Conservation (phyloP, 92 coral and sea anemone species). For the Phenganax marumi region DNA sequence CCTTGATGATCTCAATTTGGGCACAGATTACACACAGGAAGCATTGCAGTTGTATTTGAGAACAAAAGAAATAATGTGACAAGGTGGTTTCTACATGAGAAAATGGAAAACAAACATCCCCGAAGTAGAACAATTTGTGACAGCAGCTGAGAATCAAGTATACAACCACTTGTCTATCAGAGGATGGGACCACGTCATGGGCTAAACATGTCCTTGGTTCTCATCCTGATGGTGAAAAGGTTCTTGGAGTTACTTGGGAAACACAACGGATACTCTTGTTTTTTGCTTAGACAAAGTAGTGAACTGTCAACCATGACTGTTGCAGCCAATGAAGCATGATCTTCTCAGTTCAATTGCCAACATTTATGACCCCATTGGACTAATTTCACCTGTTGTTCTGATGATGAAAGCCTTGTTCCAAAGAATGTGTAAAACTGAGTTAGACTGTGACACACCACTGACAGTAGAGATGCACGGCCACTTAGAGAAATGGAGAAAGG, state of each 20-base stretch:
- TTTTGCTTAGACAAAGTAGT: no score
- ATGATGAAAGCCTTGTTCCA: slow-evolving; percentile 26
- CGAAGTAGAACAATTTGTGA: not conserved
- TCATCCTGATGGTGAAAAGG: not conserved
- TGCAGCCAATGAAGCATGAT: not conserved
- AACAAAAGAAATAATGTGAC: not conserved
- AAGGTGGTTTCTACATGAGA: slow-evolving; percentile 19
- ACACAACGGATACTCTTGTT: no score
- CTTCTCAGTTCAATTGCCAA: slow-evolving; percentile 16
- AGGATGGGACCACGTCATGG: no score
- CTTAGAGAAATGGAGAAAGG: not conserved
- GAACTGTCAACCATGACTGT: no score
- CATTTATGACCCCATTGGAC: slow-evolving; percentile 23
- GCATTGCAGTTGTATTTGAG: not conserved
- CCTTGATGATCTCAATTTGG: slow-evolving; percentile 5
- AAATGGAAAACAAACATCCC: not conserved
- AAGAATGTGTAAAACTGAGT: slow-evolving; percentile 4
- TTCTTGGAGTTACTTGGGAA: no score
- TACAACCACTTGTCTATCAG: no score
- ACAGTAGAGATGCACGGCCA: not conserved
- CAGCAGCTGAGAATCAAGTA: not conserved
- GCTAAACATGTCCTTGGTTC: no score
- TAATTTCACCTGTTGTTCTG: slow-evolving; percentile 4
- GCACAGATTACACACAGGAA: not conserved
- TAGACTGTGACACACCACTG: slow-evolving; percentile 23